Percentiles rank a stretch among this genome's conserved stretches.
Evolutionary conservation across 1,140 invertebrate genomes (phyloP).

Genomic region (Drosophila obscura): DNA sequence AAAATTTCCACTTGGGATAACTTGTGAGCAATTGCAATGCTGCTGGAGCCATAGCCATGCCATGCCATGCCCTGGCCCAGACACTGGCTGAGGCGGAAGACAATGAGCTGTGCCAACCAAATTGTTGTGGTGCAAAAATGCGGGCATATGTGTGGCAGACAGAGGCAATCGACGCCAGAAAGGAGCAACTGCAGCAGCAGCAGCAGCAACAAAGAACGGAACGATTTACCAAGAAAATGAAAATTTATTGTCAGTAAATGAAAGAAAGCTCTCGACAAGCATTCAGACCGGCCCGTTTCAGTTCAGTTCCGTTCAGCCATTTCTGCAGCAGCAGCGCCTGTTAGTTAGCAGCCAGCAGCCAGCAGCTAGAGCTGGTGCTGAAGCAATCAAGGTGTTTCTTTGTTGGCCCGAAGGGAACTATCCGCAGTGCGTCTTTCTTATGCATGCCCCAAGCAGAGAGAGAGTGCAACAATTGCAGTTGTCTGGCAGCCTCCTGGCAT

Average conservation of each 20-base stretch:
- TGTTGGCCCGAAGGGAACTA: conserved; percentile 49
- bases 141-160: conserved; percentile 72
- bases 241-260: conserved; percentile 83
- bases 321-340: not conserved
- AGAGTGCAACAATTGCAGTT: conserved; percentile 57
- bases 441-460: conserved; percentile 12
- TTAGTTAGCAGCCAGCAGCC: conserved; percentile 12
- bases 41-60: conserved; percentile 19
- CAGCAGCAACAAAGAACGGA: conserved; percentile 29
- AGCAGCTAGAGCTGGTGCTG: not conserved
- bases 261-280: conserved; percentile 63
- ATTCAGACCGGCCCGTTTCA: conserved; percentile 13
- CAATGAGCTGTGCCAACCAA: conserved; percentile 79
- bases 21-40: conserved; percentile 81
- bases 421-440: conserved; percentile 60
- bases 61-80: not conserved
- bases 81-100: conserved; percentile 45
- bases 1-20: conserved; percentile 81
- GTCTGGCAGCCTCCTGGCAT: conserved; percentile 43
- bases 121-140: conserved; percentile 82
- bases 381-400: conserved; percentile 57
- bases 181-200: conserved; percentile 46
- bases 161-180: conserved; percentile 71
- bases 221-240: conserved; percentile 82
- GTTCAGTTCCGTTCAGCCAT: conserved; percentile 11